Conservation (phyloP, 2,797 vertebrate genomes). For the Sebastes minor region DNA sequence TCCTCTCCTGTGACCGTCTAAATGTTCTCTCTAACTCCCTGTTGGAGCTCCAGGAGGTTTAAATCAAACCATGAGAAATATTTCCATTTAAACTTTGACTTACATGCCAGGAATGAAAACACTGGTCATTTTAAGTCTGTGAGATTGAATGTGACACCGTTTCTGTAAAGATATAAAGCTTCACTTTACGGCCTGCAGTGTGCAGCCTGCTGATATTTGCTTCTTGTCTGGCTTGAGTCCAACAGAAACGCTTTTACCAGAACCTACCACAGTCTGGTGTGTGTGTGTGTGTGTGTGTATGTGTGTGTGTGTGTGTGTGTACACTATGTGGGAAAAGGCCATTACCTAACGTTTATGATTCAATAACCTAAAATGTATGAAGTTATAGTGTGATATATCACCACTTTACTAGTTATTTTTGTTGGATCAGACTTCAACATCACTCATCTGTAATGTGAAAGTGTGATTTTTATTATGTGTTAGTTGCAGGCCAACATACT, state of each 20-base stretch:
- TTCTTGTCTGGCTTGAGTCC: constrained; percentile 46
- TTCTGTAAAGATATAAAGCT: constrained; percentile 21
- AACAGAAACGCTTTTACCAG: constrained; percentile 58
- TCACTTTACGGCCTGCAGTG: background rate
- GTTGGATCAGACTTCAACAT: background rate
- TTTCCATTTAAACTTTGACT: constrained; percentile 2
- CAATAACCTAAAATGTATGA: constrained; percentile 6
- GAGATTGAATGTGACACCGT: constrained; percentile 25
- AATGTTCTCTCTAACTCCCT: background rate
- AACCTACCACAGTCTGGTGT: constrained; percentile 38
- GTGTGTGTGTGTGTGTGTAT: background rate
- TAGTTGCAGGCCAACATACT: background rate
- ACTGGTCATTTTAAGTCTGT: background rate
- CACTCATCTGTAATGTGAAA: background rate
- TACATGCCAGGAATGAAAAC: background rate
- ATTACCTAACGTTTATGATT: constrained; percentile 24
- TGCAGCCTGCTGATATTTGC: constrained; percentile 39
- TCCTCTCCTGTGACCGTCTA: background rate
- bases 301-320: background rate
- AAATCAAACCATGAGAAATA: background rate
- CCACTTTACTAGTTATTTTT: background rate
- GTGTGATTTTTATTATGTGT: constrained; percentile 10
- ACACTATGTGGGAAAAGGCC: background rate
- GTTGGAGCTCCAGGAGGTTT: background rate
- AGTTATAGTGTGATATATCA: background rate